Percentiles rank a stretch among this genome's conserved stretches.
Conservation (phyloP, 2,113 vertebrate genomes). For the Macquaria australasica region DNA sequence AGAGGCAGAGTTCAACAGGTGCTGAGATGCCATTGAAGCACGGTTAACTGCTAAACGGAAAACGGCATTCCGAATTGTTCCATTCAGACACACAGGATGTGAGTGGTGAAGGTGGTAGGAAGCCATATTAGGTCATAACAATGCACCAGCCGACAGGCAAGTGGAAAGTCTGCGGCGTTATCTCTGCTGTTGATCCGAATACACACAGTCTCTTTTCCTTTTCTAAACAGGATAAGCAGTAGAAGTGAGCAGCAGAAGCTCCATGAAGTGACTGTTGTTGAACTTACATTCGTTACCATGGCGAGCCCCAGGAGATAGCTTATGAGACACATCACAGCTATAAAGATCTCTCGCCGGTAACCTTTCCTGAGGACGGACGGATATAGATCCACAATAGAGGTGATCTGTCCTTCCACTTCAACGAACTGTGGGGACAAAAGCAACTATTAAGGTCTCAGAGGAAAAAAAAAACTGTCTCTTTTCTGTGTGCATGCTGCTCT, state of each 20-base stretch:
- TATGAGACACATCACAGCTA: conserved; percentile 93
- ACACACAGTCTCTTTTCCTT: conserved; percentile 22
- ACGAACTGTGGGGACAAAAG: conserved; percentile 91
- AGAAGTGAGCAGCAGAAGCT: background rate
- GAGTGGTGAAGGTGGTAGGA: conserved; percentile 33
- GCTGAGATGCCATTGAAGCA: conserved; percentile 64
- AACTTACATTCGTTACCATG: conserved; percentile 97
- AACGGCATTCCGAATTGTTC: conserved; percentile 70
- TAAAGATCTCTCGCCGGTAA: conserved; percentile 98
- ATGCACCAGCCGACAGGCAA: conserved; percentile 37
- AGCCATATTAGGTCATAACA: conserved; percentile 72
- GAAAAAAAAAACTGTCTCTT: conserved; percentile 33
- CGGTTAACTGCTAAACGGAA: conserved; percentile 68
- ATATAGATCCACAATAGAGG: conserved; percentile 98
- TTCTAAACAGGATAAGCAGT: conserved; percentile 36
- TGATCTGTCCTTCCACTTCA: conserved; percentile 99
- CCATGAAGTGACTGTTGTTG: background rate
- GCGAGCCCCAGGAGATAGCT: conserved; percentile 98
- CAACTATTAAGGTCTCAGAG: conserved; percentile 54
- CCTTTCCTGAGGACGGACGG: conserved; percentile 98
- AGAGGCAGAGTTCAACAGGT: conserved; percentile 80
- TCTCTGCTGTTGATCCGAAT: conserved; percentile 44
- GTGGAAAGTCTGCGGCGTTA: conserved; percentile 58
- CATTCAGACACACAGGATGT: conserved; percentile 60
- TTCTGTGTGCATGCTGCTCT: conserved; percentile 44